These are phyloP conservation scores for Brenthis daphne DNA, from an alignment of 2,888 invertebrate genomes.

Conservation along the genomic window DNA sequence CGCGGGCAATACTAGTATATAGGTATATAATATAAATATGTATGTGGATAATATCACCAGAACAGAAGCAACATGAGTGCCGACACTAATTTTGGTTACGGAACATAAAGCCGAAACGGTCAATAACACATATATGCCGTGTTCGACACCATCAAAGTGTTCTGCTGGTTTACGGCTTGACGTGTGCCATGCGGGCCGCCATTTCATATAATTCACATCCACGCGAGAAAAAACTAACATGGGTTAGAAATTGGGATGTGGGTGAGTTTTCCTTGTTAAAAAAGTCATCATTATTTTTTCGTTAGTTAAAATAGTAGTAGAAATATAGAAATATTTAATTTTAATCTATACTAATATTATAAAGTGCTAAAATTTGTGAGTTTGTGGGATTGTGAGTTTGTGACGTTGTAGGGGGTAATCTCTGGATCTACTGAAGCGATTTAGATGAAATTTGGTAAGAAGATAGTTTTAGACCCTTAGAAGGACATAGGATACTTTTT, in stretches of 20 bases:
- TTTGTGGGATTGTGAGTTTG: no score
- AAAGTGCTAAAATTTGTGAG: no score
- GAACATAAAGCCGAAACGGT: constrained; percentile 47
- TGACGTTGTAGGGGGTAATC: no score
- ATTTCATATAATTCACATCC: constrained; percentile 39
- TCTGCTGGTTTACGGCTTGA: constrained; percentile 43
- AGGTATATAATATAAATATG: neutral
- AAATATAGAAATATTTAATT: neutral
- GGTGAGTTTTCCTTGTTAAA: neutral
- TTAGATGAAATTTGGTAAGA: no score
- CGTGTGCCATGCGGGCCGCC: constrained; percentile 37
- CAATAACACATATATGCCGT: constrained; percentile 41
- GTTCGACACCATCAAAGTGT: constrained; percentile 46
- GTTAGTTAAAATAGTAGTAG: neutral
- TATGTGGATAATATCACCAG: constrained; percentile 42
- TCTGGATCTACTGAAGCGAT: no score
- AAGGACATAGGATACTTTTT: no score
- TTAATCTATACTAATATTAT: no score
- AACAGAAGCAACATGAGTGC: constrained; percentile 49
- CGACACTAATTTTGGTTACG: constrained; percentile 46
- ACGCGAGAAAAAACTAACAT: constrained; percentile 34
- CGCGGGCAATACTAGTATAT: no score
- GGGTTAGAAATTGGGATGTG: constrained; percentile 13
- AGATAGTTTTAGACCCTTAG: no score
- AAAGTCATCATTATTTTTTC: neutral